A percentile compares a stretch with the other conserved stretches of the same genome.
phyloP scores from a whole-genome alignment of 2,113 vertebrate genomes.

The Pterophyllum scalare region DNA sequence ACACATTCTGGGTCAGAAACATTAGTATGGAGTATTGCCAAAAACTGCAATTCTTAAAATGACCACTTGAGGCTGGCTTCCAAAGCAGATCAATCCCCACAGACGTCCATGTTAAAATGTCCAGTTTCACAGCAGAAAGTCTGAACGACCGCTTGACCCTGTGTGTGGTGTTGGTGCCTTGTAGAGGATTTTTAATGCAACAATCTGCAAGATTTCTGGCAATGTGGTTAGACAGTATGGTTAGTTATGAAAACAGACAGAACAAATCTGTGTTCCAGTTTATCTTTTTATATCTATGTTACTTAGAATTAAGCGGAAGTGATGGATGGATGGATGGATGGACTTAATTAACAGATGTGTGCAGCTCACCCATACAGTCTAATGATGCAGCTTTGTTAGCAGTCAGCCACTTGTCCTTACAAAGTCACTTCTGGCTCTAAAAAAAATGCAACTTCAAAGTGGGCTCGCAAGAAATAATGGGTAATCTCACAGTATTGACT shows the following conservation, averaged over 20 bases:
- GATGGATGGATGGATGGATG: too few species aligned
- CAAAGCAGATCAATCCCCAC: not conserved
- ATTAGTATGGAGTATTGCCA: not conserved
- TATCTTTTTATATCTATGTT: not conserved
- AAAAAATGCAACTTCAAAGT: not conserved
- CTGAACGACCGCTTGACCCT: not conserved
- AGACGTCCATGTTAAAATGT: not conserved
- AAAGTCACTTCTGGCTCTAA: not conserved
- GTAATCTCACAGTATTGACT: not conserved
- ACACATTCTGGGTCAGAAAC: not conserved
- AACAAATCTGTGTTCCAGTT: not conserved
- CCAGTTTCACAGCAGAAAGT: not conserved
- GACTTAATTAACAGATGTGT: not conserved
- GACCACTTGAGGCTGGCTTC: not conserved
- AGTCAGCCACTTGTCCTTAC: not conserved
- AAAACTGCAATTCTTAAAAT: not conserved
- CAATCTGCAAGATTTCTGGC: not conserved
- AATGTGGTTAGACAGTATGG: not conserved
- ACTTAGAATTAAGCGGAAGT: not conserved
- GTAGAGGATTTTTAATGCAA: rapidly evolving
- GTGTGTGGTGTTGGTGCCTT: not conserved
- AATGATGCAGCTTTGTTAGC: not conserved
- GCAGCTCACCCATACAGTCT: not conserved
- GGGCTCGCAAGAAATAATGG: not conserved
- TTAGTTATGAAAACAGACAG: not conserved